These are phyloP conservation scores for Pemphigus obesinymphae DNA, from an alignment of 1,140 invertebrate species.

Conservation along the genomic window DNA sequence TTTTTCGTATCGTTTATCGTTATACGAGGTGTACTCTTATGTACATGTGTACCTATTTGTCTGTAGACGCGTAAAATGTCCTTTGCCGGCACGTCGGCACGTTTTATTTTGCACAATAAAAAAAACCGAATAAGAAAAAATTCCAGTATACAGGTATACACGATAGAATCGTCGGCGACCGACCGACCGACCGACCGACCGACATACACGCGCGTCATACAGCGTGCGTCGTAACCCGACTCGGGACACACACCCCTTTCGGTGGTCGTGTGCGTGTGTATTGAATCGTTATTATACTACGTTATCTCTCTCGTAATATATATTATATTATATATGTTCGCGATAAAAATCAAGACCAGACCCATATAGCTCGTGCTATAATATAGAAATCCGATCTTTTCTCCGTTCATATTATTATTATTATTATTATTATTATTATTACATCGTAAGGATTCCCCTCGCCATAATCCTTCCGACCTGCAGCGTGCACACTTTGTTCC, in stretches of 20 bases:
- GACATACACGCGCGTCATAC: no score
- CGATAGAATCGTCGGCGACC: no score
- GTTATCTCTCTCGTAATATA: no score
- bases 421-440: background rate
- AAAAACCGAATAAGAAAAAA: background rate
- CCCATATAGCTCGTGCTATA: background rate
- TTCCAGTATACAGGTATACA: no score
- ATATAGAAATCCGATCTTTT: background rate
- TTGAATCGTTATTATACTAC: background rate
- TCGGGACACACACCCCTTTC: slow-evolving; percentile 8
- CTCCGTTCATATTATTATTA: background rate
- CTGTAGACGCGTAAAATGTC: background rate
- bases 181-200: no score
- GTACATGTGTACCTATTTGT: no score
- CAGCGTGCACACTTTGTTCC: background rate
- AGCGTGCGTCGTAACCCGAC: background rate
- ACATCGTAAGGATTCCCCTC: background rate
- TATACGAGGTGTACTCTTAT: no score
- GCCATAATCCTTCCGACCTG: background rate
- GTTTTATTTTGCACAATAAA: background rate
- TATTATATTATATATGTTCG: background rate
- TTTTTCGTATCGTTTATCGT: background rate
- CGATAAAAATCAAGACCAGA: slow-evolving; percentile 7
- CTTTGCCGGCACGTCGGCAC: background rate
- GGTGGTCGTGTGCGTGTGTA: background rate